Base-by-base conservation (phyloP, 2,888 invertebrate species). In the Leuctra nigra region DNA sequence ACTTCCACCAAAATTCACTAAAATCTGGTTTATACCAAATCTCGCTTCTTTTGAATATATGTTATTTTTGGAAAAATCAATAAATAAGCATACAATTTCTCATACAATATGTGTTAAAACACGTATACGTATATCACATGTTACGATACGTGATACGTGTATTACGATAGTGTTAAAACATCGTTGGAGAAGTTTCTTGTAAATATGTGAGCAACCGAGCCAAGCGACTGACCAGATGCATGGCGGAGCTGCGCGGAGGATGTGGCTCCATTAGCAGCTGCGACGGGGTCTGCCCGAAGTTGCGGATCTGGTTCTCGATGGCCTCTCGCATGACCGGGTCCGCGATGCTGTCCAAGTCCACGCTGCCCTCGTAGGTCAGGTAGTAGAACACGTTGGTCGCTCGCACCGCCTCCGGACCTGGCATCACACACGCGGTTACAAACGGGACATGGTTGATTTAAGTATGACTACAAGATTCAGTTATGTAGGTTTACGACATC, bases 321-420 rank as follows among this genome's bases (percentile, higher is more conserved):
- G 96, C 78, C 68, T 96, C 92, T 63, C 85, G 82, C 79, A 96
- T 94, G 16, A 95, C 84, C 0, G 87, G 86, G 70, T 98, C 97
- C 0, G 83, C 79, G 64, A 98, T 87, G 33, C 87, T 81, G 58
- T 96, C 94, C 64, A 98, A 79, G 58, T 98, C 91, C 1, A 96
- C 93, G 63, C 90, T 94, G 55, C 98, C 98, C 73, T 99, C 99
- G 74, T 99, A 99, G 0, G 99, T 99, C 61, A 99, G 79, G 74
- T 99, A 98, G 76, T 99, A 99, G 77, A 99, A 99, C 16, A 99
- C 96, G 75, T 99, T 99, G 14, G 96, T 96, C 1, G 98, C 95
- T 55, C 98, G 80, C 35, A 98, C 86, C 1, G 98, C 98, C 75
- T 98, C 97, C 0, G 98, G 97, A 39, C 97, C 87, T 87, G 68